Evolutionary conservation across 2,888 invertebrate species (phyloP).

Genomic region (Bedellia somnulentella): DNA sequence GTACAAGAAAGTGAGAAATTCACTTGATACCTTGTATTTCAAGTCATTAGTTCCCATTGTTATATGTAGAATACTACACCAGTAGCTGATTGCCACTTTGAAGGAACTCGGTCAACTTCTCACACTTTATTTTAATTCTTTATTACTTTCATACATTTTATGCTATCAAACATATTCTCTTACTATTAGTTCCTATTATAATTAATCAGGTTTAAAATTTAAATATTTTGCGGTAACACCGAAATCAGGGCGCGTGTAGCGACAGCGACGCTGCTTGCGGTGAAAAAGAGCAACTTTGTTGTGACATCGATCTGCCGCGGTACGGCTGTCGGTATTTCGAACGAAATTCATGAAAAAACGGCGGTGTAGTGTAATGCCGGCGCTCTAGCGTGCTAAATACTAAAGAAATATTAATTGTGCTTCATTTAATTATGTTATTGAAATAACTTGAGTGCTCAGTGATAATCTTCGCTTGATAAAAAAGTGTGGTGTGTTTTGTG

Average conservation of each 20-base stretch:
- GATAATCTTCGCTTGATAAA: slow-evolving; percentile 29
- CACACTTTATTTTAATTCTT: too few species aligned
- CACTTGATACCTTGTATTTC: too few species aligned
- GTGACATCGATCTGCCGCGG: slow-evolving; percentile 52
- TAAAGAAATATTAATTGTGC: slow-evolving; percentile 33
- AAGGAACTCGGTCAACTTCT: too few species aligned
- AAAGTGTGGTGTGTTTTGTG: slow-evolving; percentile 36
- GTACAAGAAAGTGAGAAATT: neutral
- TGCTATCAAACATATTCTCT: too few species aligned
- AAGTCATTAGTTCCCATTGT: too few species aligned
- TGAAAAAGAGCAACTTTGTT: slow-evolving; percentile 30
- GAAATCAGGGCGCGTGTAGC: slow-evolving; percentile 15
- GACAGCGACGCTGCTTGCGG: slow-evolving; percentile 25
- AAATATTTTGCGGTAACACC: too few species aligned
- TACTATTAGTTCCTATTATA: too few species aligned
- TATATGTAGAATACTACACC: too few species aligned
- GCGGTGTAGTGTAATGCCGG: slow-evolving; percentile 39
- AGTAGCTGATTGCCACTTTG: too few species aligned
- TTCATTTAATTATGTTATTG: slow-evolving; percentile 40
- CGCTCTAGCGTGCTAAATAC: slow-evolving; percentile 48
- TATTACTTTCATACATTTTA: too few species aligned
- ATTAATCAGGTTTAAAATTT: too few species aligned
- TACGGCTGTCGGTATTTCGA: slow-evolving; percentile 35
- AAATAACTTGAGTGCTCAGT: slow-evolving; percentile 49
- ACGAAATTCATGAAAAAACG: slow-evolving; percentile 38